phyloP scores from a whole-genome alignment of 2,888 invertebrate species.

The Therioaphis trifolii region DNA sequence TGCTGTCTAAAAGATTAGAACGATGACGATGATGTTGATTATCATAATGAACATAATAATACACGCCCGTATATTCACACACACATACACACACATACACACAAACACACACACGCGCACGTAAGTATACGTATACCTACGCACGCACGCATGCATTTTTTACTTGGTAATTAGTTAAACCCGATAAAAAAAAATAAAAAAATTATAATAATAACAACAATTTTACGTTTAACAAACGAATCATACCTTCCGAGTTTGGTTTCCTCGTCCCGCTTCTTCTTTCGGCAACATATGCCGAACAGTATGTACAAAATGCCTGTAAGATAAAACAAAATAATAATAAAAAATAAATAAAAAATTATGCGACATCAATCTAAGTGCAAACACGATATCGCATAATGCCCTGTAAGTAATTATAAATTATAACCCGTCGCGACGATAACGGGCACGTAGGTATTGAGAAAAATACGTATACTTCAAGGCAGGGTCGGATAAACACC shows the following conservation, averaged over 20 bases:
- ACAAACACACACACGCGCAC: too few relatives aligned
- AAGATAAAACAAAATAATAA: background rate
- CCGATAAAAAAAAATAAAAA: conserved; percentile 18
- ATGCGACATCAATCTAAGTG: too few relatives aligned
- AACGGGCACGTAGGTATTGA: too few relatives aligned
- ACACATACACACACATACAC: background rate
- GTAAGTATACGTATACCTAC: background rate
- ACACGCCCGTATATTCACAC: background rate
- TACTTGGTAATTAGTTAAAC: background rate
- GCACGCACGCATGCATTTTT: background rate
- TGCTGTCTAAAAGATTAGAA: background rate
- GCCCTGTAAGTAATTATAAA: too few relatives aligned
- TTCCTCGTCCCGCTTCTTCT: conserved; percentile 78
- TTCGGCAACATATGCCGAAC: conserved; percentile 68
- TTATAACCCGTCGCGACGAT: too few relatives aligned
- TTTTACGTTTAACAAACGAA: conserved; percentile 58
- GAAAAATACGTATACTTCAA: too few relatives aligned
- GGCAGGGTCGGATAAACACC: too few relatives aligned
- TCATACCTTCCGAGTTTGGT: conserved; percentile 86
- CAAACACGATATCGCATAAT: too few relatives aligned
- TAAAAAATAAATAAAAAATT: too few relatives aligned
- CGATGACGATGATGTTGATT: background rate
- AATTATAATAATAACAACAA: too few relatives aligned
- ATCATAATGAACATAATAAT: background rate
- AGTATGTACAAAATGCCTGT: conserved; percentile 70